These are phyloP conservation scores for Platanista minor DNA, from an alignment of 2,113 vertebrate genomes.

Conservation along the genomic window DNA sequence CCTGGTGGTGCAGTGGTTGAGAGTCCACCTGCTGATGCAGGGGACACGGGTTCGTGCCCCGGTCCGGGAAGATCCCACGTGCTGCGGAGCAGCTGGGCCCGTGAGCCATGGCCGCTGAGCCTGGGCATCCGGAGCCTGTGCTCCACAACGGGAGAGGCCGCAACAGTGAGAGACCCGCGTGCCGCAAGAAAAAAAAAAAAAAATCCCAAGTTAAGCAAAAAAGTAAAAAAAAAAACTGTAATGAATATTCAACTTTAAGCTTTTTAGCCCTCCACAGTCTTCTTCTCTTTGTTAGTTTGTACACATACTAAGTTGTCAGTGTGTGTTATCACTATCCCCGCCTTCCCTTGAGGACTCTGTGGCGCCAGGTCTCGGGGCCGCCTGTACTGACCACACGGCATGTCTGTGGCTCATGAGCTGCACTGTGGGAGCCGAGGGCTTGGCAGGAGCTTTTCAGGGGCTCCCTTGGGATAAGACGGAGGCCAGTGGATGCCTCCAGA, in stretches of 20 bases:
- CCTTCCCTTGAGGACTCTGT: background rate
- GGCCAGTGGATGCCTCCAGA: background rate
- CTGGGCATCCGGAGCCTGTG: too few relatives aligned
- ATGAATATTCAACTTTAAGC: background rate
- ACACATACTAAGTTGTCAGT: background rate
- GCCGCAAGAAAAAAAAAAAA: too few relatives aligned
- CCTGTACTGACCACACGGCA: too few relatives aligned
- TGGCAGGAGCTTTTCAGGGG: background rate
- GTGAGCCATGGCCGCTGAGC: too few relatives aligned
- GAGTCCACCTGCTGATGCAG: too few relatives aligned
- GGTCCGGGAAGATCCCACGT: too few relatives aligned
- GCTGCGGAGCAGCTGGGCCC: too few relatives aligned
- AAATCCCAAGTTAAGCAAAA: background rate
- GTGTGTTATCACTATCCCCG: fast-evolving
- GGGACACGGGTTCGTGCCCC: too few relatives aligned
- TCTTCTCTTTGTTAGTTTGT: background rate
- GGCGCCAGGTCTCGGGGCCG: background rate
- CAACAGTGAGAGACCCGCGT: too few relatives aligned
- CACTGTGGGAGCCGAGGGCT: background rate
- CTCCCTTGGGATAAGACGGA: background rate
- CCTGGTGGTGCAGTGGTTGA: too few relatives aligned
- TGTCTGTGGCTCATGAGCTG: fast-evolving
- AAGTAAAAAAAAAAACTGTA: background rate
- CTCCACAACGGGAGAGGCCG: too few relatives aligned
- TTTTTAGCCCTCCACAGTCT: background rate